Percentiles rank a stretch among this genome's conserved stretches.
phyloP scores from a whole-genome alignment of 2,797 vertebrate species.

The Takifugu ocellatus region DNA sequence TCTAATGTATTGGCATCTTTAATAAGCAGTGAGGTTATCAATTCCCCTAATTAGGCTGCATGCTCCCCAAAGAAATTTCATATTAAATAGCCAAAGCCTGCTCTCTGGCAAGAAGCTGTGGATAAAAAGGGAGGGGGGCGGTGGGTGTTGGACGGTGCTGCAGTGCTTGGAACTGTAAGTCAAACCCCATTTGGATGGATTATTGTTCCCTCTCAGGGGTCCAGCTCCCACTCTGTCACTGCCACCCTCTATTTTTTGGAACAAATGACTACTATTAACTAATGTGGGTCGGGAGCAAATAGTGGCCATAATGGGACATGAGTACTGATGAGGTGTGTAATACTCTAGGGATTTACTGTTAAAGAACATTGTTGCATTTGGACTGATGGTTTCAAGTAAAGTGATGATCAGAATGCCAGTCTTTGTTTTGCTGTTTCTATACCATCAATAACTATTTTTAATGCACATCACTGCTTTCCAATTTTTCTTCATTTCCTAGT shows the following conservation, averaged over 20 bases:
- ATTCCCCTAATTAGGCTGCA: constrained; percentile 96
- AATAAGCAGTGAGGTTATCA: constrained; percentile 95
- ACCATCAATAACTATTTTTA: constrained; percentile 6
- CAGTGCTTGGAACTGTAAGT: constrained; percentile 52
- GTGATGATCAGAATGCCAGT: constrained; percentile 29
- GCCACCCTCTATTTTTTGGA: constrained; percentile 27
- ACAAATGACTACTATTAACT: constrained; percentile 62
- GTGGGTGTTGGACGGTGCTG: constrained; percentile 22
- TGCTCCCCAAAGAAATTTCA: constrained; percentile 92
- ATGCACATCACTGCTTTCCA: constrained; percentile 6
- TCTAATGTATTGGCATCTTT: constrained; percentile 98
- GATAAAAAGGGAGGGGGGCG: constrained; percentile 7
- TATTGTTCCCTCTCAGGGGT: constrained; percentile 42
- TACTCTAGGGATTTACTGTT: constrained; percentile 75
- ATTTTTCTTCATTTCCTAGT: constrained; percentile 3
- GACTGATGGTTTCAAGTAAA: constrained; percentile 62
- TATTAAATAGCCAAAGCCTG: constrained; percentile 83
- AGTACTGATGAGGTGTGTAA: constrained; percentile 74
- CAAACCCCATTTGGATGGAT: constrained; percentile 65
- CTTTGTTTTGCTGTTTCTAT: constrained; percentile 16
- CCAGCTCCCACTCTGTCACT: constrained; percentile 40
- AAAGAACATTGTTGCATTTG: constrained; percentile 64
- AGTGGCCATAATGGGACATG: constrained; percentile 64
- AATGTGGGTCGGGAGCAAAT: constrained; percentile 39
- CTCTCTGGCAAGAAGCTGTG: constrained; percentile 51